phyloP scores from a whole-genome alignment of 2,888 invertebrate species.

The Neoitamus cyanurus region DNA sequence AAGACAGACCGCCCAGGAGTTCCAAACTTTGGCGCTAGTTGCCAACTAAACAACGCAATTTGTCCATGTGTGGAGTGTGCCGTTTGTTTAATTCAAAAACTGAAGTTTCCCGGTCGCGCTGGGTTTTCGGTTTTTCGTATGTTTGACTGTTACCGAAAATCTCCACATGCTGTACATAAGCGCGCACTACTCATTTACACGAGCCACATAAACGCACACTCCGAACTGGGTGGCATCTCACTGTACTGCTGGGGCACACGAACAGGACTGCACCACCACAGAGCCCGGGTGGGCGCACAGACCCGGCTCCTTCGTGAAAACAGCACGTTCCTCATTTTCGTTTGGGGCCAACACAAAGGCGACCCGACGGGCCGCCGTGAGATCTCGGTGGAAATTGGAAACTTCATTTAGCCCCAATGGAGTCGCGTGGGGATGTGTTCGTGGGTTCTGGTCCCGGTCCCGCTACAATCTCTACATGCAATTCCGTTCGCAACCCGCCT shows the following conservation, averaged over 20 bases:
- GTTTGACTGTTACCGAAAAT: slow-evolving; percentile 31
- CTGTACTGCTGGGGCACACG: background rate
- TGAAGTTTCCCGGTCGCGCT: slow-evolving; percentile 40
- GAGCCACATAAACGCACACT: slow-evolving; percentile 24
- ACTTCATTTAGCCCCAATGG: slow-evolving; percentile 45
- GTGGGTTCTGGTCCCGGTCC: background rate
- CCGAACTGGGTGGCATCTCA: background rate
- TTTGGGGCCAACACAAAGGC: slow-evolving; percentile 46
- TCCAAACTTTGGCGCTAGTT: slow-evolving; percentile 44
- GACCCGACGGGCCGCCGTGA: slow-evolving; percentile 39
- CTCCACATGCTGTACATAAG: slow-evolving; percentile 43
- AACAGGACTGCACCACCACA: background rate
- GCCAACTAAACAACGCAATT: slow-evolving; percentile 33
- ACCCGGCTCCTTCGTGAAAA: slow-evolving; percentile 13
- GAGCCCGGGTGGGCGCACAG: background rate
- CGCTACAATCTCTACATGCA: slow-evolving; percentile 18
- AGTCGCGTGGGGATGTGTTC: slow-evolving; percentile 14
- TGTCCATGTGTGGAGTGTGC: slow-evolving; percentile 12
- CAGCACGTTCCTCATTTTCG: slow-evolving; percentile 51
- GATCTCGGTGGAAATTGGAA: slow-evolving; percentile 50
- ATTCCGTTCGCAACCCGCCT: slow-evolving; percentile 31
- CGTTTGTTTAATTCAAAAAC: slow-evolving; percentile 41
- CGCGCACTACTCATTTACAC: slow-evolving; percentile 38
- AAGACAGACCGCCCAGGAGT: slow-evolving; percentile 37
- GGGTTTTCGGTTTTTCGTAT: slow-evolving; percentile 31